A percentile compares a stretch with the other conserved stretches of the same genome.
Evolutionary conservation across 2,113 vertebrate species (phyloP).

Genomic region (Tangachromis dhanisi): DNA sequence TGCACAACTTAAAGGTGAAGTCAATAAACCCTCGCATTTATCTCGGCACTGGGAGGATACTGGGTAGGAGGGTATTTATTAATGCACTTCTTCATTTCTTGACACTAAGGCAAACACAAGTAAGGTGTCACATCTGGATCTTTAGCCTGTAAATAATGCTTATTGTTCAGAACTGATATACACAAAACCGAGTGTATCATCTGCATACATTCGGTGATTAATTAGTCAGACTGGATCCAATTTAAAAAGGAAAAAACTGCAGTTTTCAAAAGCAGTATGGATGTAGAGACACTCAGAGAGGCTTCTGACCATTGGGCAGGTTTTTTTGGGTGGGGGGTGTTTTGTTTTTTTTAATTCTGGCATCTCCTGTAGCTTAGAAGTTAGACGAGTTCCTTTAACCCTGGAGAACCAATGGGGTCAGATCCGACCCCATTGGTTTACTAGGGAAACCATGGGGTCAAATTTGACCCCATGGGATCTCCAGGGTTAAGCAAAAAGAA

Average conservation of each 20-base stretch:
- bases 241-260: neutral
- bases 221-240: neutral
- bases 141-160: neutral
- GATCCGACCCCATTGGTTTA: no score
- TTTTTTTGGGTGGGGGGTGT: neutral
- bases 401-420: no score
- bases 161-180: fast-evolving
- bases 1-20: neutral
- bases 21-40: neutral
- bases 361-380: neutral
- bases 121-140: neutral
- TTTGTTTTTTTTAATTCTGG: neutral
- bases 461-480: no score
- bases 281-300: neutral
- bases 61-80: neutral
- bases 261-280: neutral
- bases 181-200: neutral
- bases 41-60: neutral
- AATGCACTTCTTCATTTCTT: neutral
- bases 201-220: neutral
- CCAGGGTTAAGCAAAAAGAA: neutral
- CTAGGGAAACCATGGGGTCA: no score
- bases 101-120: fast-evolving
- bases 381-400: neutral
- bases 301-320: neutral